Base-by-base conservation (phyloP, 2,888 invertebrate species). In the Azorinus chamasolen region DNA sequence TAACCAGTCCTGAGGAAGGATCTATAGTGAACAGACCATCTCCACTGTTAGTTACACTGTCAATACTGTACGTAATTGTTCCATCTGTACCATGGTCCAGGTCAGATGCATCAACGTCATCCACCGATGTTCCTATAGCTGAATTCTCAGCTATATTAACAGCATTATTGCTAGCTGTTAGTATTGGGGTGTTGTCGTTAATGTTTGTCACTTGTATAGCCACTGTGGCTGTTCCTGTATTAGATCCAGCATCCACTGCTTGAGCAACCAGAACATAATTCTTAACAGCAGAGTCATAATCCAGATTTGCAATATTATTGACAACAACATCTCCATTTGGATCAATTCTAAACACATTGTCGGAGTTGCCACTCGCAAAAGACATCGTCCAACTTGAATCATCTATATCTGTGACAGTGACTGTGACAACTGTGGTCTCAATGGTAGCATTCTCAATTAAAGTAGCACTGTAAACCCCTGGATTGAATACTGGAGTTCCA, bases 401-500 rank as follows among this genome's bases (percentile, higher is more conserved):
- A 63, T 87, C 87, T 14, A 66, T 50, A 62, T 87, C 85, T 6
- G 57, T 63, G 0, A 80, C 81, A 10, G 70, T 73, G 1, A 84
- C 79, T 6, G 58, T 58, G 3, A 64, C 48, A 22, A 85, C 71
- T 24, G 81, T 74, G 0, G 66, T 41, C 0, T 69, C 77, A 48
- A 55, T 64, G 6, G 96, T 95, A n/a, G 96, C 96, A 92, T 97
- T 97, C 94, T 98, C 98, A 87, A 95, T 95, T 79, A 98, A 95
- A 93, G 97, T 97, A 89, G 96, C 96, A 83, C 96, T 96, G 94
- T 98, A 97, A 81, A 97, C 96, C 95, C 97, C 96, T 1, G 97
- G 97, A 92, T 97, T 97, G 93, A 98, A 98, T 72, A 97, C 94
- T 2, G 98, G 98, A 1, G 96, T 95, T 93, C 98, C 98, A 94